phyloP scores from a whole-genome alignment of 2,797 vertebrate species.

The Falco rusticolus region DNA sequence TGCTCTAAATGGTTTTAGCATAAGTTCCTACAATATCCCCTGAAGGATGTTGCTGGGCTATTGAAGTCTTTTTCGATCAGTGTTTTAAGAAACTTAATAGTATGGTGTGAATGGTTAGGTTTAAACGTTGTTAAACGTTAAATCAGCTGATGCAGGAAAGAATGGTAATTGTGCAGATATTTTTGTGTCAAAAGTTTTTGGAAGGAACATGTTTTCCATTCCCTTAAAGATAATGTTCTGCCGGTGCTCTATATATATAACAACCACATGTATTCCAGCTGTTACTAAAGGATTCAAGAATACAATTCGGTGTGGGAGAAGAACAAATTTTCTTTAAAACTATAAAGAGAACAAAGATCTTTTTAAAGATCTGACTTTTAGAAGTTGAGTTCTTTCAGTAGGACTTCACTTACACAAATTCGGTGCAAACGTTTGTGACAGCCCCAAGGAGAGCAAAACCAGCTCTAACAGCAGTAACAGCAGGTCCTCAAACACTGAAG shows the following conservation, averaged over 20 bases:
- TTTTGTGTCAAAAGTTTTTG: not conserved
- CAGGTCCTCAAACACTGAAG: not conserved
- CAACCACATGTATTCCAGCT: not conserved
- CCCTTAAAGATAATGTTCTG: not conserved
- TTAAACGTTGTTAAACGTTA: not conserved
- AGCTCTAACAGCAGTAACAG: not conserved
- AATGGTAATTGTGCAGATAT: not conserved
- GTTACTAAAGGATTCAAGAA: not conserved
- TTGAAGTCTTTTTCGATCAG: not conserved
- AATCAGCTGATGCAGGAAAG: not conserved
- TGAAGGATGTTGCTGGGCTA: not conserved
- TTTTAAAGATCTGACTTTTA: not conserved
- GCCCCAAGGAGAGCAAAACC: not conserved
- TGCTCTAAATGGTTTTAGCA: not conserved
- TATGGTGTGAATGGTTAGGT: not conserved
- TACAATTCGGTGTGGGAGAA: not conserved
- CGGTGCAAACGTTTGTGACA: not conserved
- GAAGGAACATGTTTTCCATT: not conserved
- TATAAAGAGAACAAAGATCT: not conserved
- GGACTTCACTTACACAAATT: not conserved
- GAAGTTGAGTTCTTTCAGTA: slow-evolving; percentile 11
- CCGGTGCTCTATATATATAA: not conserved
- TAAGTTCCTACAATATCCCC: not conserved
- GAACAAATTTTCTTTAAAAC: not conserved
- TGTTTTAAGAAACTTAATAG: not conserved